Evolutionary conservation across 1,140 invertebrate genomes (phyloP), one percentile per base, ranked within the genome.

Genomic region (Brachionus paranguensis): DNA sequence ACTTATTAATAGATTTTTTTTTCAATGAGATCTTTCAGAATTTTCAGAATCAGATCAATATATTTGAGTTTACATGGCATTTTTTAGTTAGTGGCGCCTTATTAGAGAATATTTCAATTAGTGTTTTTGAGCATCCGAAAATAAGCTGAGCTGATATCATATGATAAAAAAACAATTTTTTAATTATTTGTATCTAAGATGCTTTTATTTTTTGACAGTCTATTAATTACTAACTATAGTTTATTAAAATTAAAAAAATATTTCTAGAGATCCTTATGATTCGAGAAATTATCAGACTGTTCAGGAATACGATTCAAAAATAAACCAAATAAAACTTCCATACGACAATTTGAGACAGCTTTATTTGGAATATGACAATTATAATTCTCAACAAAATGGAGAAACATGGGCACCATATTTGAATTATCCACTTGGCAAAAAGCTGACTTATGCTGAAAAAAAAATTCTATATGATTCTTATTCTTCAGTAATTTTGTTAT

Each of bases 191-290:
- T 24, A 24, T 24, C 24, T 24, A 24, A 24, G 24, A 24, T 24
- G 24, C 24, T 24, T 24, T 1, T 1, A 24, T 37, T 37, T 37
- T 37, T 37, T 37, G 33, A 1, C 33, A 37, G 33, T 37, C 33
- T 37, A 37, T 37, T 37, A 37, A 37, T 37, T 37, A 7, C 33
- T 7, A 37, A 2, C 33, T 1, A 37, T 37, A 37, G 33, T 7
- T 37, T 6, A 37, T 37, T 37, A 37, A 37, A 37, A 37, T 37
- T 37, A 37, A 6, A 37, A 37, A 47, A 12, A 47, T 6, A 14
- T 47, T 47, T 47, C 29, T 79, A 81, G 78, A 81, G 60, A 81
- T 37, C 78, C 78, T 43, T 81, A 81, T 45, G 78, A 76, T 53
- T 47, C 53, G 20, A 33, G 37, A 64, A 64, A 81, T 64, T 8